These are phyloP conservation scores for Dreissena rostriformis DNA, from an alignment of 1,140 invertebrate species.

Conservation along the genomic window DNA sequence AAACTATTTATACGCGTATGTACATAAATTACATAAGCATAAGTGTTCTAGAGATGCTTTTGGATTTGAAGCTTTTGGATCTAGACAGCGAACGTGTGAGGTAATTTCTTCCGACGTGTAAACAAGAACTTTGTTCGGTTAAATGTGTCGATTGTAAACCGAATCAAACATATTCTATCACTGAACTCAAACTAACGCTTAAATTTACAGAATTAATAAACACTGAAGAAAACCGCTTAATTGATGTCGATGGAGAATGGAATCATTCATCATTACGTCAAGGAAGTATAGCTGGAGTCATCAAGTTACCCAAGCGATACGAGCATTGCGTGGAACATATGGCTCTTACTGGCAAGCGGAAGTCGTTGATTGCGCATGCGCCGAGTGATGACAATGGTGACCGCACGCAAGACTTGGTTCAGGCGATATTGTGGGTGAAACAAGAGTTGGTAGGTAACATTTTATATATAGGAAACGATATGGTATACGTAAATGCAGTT, in stretches of 20 bases:
- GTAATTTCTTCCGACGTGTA: no score
- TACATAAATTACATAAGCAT: no score
- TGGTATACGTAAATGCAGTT: not conserved
- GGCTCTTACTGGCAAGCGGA: constrained; percentile 28
- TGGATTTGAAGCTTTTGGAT: no score
- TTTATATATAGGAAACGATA: not conserved
- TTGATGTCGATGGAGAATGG: constrained; percentile 48
- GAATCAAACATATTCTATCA: no score
- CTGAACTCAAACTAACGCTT: no score
- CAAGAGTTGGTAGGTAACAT: constrained; percentile 37
- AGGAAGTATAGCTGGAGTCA: constrained; percentile 37
- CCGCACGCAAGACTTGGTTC: constrained; percentile 41
- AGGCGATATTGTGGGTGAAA: constrained; percentile 54
- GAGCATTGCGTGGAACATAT: constrained; percentile 18
- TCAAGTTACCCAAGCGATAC: constrained; percentile 43
- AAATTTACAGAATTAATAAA: no score
- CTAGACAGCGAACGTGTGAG: no score
- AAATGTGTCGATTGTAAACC: no score
- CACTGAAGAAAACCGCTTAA: not conserved
- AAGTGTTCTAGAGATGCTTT: no score
- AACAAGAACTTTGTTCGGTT: no score
- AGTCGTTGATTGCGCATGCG: constrained; percentile 21
- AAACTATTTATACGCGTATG: no score
- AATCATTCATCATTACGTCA: constrained; percentile 49
- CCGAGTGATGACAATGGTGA: constrained; percentile 21